Conservation (phyloP, 2,888 invertebrate species). For the Drosophila infuscata region DNA sequence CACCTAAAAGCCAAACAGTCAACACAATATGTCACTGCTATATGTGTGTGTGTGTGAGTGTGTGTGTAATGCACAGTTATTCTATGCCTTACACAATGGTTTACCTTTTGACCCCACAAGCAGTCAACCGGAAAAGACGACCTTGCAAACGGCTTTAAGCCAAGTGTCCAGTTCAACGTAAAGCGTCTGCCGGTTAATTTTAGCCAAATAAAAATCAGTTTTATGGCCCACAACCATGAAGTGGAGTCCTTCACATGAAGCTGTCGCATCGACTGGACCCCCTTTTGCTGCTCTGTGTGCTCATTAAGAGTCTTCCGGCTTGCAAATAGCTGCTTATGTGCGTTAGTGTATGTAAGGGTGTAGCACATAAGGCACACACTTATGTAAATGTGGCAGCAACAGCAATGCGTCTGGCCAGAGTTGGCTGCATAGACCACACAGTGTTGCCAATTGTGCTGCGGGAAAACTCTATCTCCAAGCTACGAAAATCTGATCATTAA, state of each 20-base stretch:
- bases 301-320: constrained; percentile 75
- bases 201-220: constrained; percentile 74
- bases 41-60: background rate
- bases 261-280: constrained; percentile 37
- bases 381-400: constrained; percentile 73
- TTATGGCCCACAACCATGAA: constrained; percentile 55
- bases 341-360: constrained; percentile 25
- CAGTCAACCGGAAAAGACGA: constrained; percentile 13
- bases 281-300: constrained; percentile 52
- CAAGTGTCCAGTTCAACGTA: constrained; percentile 33
- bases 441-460: constrained; percentile 5
- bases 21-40: constrained; percentile 39
- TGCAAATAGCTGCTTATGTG: constrained; percentile 53
- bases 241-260: constrained; percentile 16
- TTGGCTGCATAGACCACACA: constrained; percentile 14
- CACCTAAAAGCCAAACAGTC: constrained; percentile 44
- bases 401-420: constrained; percentile 27
- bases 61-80: constrained; percentile 7
- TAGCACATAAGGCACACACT: constrained; percentile 70
- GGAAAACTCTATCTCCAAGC: background rate
- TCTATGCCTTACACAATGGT: constrained; percentile 8
- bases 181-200: constrained; percentile 65
- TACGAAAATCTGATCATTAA: background rate
- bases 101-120: constrained; percentile 29
- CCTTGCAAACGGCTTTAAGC: constrained; percentile 29